A percentile compares a stretch with the other conserved stretches of the same genome.
These are phyloP conservation scores for Colaptes auratus DNA, from an alignment of 2,113 vertebrate species.

Conservation along the genomic window DNA sequence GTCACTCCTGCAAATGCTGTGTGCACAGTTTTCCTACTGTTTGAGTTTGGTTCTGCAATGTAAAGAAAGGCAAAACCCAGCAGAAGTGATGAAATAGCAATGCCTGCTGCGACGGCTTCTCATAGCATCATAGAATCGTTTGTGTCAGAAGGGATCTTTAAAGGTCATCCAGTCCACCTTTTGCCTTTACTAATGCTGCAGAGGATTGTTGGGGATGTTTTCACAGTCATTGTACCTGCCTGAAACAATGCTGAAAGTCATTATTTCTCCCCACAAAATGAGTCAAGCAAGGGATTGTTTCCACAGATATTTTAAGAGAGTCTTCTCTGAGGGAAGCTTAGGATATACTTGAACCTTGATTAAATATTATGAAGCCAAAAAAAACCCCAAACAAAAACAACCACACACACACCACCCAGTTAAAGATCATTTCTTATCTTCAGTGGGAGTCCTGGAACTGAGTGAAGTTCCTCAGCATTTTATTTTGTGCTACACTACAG, in stretches of 20 bases:
- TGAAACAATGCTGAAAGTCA: constrained; percentile 51
- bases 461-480: background rate
- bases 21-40: background rate
- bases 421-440: background rate
- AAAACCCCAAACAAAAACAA: background rate
- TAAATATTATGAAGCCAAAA: constrained; percentile 23
- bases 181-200: background rate
- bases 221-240: background rate
- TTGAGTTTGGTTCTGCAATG: background rate
- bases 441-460: background rate
- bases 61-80: constrained; percentile 29
- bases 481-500: background rate
- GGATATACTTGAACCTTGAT: constrained; percentile 7
- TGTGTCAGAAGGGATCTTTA: background rate
- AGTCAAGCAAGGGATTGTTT: constrained; percentile 35
- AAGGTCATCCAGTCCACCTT: background rate
- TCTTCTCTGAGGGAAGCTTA: constrained; percentile 13
- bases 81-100: constrained; percentile 55
- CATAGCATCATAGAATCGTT: background rate
- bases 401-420: background rate
- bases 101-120: background rate
- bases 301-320: constrained; percentile 29
- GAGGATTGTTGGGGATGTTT: background rate
- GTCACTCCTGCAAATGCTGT: background rate
- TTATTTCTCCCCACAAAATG: constrained; percentile 44